Conservation (phyloP, 2,113 vertebrate species). For the Lagopus muta region DNA sequence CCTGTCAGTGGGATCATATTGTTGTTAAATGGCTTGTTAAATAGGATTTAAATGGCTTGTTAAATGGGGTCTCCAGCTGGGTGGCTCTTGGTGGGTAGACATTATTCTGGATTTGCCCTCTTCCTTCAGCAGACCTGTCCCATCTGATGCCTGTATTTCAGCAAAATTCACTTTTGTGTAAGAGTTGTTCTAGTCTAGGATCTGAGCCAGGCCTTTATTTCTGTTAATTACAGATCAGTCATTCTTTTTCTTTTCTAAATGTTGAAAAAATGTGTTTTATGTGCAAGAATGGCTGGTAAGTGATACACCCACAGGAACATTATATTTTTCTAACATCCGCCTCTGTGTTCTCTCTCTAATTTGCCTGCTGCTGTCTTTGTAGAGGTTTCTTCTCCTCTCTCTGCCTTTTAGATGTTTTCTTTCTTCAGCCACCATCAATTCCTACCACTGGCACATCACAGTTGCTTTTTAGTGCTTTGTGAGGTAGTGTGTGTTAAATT, state of each 20-base stretch:
- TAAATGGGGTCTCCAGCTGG: constrained; percentile 45
- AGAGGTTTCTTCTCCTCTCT: constrained; percentile 43
- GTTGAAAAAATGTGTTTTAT: constrained; percentile 59
- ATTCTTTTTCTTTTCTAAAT: constrained; percentile 53
- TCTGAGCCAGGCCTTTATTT: constrained; percentile 59
- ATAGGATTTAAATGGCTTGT: constrained; percentile 64
- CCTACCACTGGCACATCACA: neutral
- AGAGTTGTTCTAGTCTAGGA: constrained; percentile 30
- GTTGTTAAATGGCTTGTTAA: constrained; percentile 72
- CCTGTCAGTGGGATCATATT: constrained; percentile 44
- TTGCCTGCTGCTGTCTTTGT: constrained; percentile 47
- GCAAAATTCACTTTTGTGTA: constrained; percentile 18
- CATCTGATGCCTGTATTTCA: constrained; percentile 13
- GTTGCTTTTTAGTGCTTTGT: neutral
- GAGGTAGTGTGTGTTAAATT: neutral
- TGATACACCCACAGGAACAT: constrained; percentile 65
- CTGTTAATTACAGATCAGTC: constrained; percentile 68
- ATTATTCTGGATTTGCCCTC: constrained; percentile 39
- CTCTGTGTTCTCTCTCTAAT: constrained; percentile 66
- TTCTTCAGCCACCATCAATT: neutral
- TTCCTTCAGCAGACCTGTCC: constrained; percentile 37
- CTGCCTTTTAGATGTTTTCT: constrained; percentile 19
- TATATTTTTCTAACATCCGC: constrained; percentile 64
- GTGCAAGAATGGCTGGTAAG: constrained; percentile 65
- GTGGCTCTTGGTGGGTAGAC: constrained; percentile 29